Evolutionary conservation across 2,797 vertebrate species (phyloP).

Genomic region (Melanotaenia maccullochi): DNA sequence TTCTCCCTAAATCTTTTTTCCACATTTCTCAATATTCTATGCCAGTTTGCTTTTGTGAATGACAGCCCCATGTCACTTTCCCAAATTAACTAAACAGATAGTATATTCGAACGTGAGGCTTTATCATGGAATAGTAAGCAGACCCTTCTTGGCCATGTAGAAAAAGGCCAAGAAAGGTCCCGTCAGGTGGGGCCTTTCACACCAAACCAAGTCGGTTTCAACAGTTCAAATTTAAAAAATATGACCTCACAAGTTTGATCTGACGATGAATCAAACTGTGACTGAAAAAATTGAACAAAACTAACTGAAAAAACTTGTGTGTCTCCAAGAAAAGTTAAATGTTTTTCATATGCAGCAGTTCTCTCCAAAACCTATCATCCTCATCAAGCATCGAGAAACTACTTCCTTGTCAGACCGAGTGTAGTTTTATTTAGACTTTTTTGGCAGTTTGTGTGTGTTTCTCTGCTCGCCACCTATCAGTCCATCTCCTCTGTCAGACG

Average conservation of each 20-base stretch:
- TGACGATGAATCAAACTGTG: background rate
- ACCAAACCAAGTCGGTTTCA: no score
- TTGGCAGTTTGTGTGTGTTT: slow-evolving; percentile 28
- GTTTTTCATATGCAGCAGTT: background rate
- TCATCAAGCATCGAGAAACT: background rate
- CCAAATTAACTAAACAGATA: no score
- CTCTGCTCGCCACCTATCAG: slow-evolving; percentile 55
- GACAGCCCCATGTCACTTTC: no score
- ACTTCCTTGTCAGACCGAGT: background rate
- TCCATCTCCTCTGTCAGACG: slow-evolving; percentile 60
- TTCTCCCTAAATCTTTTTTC: no score
- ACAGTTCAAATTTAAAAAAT: no score
- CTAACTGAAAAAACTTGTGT: background rate
- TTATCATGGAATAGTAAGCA: no score
- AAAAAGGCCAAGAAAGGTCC: no score
- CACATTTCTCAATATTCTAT: no score
- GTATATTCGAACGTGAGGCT: no score
- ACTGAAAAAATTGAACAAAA: background rate
- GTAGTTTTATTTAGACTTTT: slow-evolving; percentile 51
- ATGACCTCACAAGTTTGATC: background rate
- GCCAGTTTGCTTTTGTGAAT: no score
- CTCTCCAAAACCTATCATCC: background rate
- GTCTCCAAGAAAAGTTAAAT: background rate
- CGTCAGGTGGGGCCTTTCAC: no score
- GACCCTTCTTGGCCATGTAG: no score